These are phyloP conservation scores for Takifugu bimaculatus DNA, from an alignment of 2,113 vertebrate species.

Conservation along the genomic window DNA sequence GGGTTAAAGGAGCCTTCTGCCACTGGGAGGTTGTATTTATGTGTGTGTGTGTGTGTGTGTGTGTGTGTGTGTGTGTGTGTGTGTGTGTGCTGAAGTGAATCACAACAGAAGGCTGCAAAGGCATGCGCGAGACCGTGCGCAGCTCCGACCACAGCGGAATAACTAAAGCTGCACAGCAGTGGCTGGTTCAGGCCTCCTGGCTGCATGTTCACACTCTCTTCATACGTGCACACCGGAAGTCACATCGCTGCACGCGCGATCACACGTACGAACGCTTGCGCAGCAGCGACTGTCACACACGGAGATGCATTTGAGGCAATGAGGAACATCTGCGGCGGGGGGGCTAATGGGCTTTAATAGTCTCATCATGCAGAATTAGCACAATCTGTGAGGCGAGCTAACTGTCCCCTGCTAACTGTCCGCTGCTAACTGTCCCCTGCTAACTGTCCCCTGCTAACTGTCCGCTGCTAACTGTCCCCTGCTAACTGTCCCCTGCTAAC, in stretches of 20 bases:
- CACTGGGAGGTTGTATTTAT: constrained; percentile 26
- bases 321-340: constrained; percentile 19
- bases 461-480: constrained; percentile 2
- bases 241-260: constrained; percentile 18
- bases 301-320: background rate
- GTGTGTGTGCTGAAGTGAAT: constrained; percentile 1
- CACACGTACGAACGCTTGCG: constrained; percentile 14
- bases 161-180: constrained; percentile 5
- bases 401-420: background rate
- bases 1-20: constrained; percentile 48
- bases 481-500: constrained; percentile 4
- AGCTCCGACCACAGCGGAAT: no score
- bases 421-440: no score
- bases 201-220: constrained; percentile 7
- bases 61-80: constrained; percentile 10
- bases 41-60: constrained; percentile 16
- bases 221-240: background rate
- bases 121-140: no score
- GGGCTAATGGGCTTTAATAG: constrained; percentile 30
- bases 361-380: constrained; percentile 38
- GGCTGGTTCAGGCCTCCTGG: no score
- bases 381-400: constrained; percentile 35
- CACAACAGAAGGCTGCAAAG: constrained; percentile 17
- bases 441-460: no score
- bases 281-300: background rate